Percentiles rank a stretch among this genome's conserved stretches.
These are phyloP conservation scores for Monopterus albus DNA, from an alignment of 2,113 vertebrate species.

Conservation along the genomic window DNA sequence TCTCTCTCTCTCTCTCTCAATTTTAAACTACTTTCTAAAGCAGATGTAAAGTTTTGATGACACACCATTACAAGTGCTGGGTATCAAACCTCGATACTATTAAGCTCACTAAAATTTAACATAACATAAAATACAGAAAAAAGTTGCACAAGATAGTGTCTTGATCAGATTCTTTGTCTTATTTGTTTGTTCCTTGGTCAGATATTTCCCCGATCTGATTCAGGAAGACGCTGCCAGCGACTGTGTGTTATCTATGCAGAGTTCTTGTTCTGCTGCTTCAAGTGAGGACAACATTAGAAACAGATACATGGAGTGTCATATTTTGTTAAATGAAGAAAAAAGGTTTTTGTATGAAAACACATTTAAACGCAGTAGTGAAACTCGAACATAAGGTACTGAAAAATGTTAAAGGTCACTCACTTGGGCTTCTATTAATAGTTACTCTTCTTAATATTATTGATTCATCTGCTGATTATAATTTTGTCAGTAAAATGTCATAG, in stretches of 20 bases:
- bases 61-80: too few relatives aligned
- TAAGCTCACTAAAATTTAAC: not conserved
- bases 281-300: not conserved
- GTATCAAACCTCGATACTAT: not conserved
- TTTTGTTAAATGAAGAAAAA: not conserved
- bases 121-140: not conserved
- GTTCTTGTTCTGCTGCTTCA: not conserved
- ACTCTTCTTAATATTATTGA: too few relatives aligned
- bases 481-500: not conserved
- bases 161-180: not conserved
- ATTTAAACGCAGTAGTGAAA: too few relatives aligned
- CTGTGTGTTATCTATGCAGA: not conserved
- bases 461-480: not conserved
- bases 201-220: not conserved
- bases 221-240: too few relatives aligned
- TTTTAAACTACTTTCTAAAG: not conserved
- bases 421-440: too few relatives aligned
- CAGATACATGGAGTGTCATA: not conserved
- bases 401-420: too few relatives aligned
- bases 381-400: too few relatives aligned
- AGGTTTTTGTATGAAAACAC: too few relatives aligned
- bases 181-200: too few relatives aligned
- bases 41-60: not conserved
- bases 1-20: constrained; percentile 12
- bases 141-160: not conserved